Percentiles rank a stretch among this genome's conserved stretches.
Evolutionary conservation across 1,140 invertebrate genomes (phyloP).

Genomic region (Pantala flavescens): DNA sequence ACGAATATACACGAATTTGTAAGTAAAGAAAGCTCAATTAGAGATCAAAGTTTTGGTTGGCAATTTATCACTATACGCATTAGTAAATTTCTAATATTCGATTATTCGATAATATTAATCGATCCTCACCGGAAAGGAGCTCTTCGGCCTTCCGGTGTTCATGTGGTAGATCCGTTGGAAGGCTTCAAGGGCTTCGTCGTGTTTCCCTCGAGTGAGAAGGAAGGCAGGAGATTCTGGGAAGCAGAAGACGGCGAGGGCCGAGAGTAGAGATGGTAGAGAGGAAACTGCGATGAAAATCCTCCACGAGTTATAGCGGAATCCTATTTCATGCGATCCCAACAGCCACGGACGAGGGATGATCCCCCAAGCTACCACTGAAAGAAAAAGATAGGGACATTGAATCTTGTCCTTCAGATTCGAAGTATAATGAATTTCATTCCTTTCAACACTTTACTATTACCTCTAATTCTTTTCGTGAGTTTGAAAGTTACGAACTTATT

Average conservation of each 20-base stretch:
- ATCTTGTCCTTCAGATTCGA: no score
- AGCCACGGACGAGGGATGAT: constrained; percentile 53
- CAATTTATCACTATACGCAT: no score
- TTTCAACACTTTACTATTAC: no score
- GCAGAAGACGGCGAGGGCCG: constrained; percentile 66
- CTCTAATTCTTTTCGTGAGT: no score
- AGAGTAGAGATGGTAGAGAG: constrained; percentile 72
- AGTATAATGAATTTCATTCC: no score
- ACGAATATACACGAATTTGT: no score
- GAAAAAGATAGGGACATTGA: constrained; percentile 18
- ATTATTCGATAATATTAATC: no score
- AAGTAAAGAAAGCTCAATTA: no score
- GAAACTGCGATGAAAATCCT: constrained; percentile 79
- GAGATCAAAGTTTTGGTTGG: no score
- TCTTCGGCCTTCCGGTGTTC: constrained; percentile 61
- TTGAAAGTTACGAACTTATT: no score
- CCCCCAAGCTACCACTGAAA: constrained; percentile 55
- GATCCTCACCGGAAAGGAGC: constrained; percentile 52
- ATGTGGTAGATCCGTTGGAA: constrained; percentile 67
- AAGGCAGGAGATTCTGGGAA: constrained; percentile 89
- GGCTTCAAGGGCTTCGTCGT: constrained; percentile 66
- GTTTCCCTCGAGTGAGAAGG: constrained; percentile 60
- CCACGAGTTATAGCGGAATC: constrained; percentile 80
- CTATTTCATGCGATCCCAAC: constrained; percentile 23
- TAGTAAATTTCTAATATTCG: no score